Evolutionary conservation across 2,888 invertebrate genomes (phyloP).

Genomic region (Conomelus anceps): DNA sequence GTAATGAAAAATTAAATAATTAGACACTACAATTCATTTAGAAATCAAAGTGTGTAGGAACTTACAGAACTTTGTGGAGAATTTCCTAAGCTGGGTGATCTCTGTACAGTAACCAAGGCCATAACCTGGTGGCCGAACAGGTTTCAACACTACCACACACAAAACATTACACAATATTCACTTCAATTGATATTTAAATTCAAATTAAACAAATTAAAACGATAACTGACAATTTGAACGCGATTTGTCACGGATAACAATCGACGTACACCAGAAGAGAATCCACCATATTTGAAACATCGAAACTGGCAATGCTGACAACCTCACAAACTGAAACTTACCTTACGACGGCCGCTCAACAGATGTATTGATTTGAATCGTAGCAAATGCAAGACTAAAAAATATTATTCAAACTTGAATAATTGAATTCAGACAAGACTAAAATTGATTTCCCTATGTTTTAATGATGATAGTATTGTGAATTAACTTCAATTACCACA

Average conservation of each 20-base stretch:
- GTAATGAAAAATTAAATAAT: not conserved
- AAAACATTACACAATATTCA: not conserved
- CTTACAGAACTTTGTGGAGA: slow-evolving; percentile 55
- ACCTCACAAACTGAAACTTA: not conserved
- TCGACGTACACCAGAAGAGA: not conserved
- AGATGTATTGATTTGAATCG: not conserved
- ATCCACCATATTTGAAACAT: slow-evolving; percentile 7
- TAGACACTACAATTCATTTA: not conserved
- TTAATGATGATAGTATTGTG: too few species aligned
- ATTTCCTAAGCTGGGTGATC: slow-evolving; percentile 63
- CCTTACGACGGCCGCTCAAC: not conserved
- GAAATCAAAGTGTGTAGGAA: slow-evolving; percentile 33
- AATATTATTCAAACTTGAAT: not conserved
- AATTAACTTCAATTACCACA: too few species aligned
- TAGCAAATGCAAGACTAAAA: not conserved
- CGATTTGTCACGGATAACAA: slow-evolving; percentile 1
- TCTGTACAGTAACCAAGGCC: slow-evolving; percentile 67
- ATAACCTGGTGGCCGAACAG: slow-evolving; percentile 40
- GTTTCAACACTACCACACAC: not conserved
- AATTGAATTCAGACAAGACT: too few species aligned
- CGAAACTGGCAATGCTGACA: not conserved
- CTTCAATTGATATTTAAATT: not conserved
- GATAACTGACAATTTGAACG: not conserved
- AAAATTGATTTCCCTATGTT: too few species aligned
- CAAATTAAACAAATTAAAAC: not conserved